Evolutionary conservation across 2,113 vertebrate species (phyloP), one percentile per base, ranked within the genome.

Genomic region (Eulemur rufifrons): DNA sequence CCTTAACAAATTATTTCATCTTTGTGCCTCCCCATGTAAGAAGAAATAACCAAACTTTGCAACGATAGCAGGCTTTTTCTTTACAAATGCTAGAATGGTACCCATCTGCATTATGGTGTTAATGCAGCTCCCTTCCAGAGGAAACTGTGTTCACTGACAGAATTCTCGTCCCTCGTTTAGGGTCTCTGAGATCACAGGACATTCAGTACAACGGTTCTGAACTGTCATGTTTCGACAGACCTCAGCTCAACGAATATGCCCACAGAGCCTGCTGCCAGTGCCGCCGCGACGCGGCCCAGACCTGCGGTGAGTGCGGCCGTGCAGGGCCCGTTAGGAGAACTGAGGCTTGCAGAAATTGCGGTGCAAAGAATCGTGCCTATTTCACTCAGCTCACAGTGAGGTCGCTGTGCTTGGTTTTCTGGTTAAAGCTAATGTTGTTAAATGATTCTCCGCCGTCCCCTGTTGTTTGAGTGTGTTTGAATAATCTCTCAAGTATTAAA

Each of bases 121-220:
- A 21, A 17, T 0, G 0, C 29, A 9, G 7, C 39, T 76, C 32
- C 69, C n/a, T 39, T 66, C 0, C 34, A 6, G 74, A 95, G 61
- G 2, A 73, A 10, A 23, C 27, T 76, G 45, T 86, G n/a, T 73
- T 96, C 86, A 42, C 90, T 97, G 91, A 97, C 64, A 66, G 61
- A 94, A 59, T 0, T 32, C 82, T 86, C 32, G 29, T 42, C 71
- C 85, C 87, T 88, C 6, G 34, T 2, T 37, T 82, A 98, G 99
- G 99, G 98, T 99, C 99, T 68, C 97, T 99, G 97, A 98, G 99
- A 95, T 98, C 99, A n/a, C 99, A 99, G 87, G 99, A 99, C 87
- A 97, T 98, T 97, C 99, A 99, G 45, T 99, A 98, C 98, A 98
- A 97, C 0, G 99, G 99, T 17, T 99, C 99, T 2, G 99, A 99